Base-by-base conservation (phyloP, 2,888 invertebrate species). In the Byasa hedistus region DNA sequence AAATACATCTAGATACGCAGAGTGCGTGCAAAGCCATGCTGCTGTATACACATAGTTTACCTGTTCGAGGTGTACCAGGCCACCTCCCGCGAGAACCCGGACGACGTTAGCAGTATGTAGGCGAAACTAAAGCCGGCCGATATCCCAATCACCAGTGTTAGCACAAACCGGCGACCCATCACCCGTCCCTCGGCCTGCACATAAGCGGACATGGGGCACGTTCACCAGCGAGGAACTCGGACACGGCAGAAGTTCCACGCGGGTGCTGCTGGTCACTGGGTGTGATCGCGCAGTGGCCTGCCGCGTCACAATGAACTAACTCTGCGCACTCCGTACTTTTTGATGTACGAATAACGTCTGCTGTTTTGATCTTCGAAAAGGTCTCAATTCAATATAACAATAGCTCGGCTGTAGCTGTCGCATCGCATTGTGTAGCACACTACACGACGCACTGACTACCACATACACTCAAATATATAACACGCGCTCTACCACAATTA, bases 41-140 rank as follows among this genome's bases (percentile, higher is more conserved):
- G 27, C 57, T 21, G 27, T 57, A 61, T 27, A 44, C 10, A 24
- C 27, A 44, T 19, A 44, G 19, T 15, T 86, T 93, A 93, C 93
- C 86, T 90, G 92, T 83, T 92, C 21, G 56, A 54, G 69, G 80
- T 83, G 68, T 86, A 81, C 85, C 81, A 86, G 75, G 82, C 76
- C 69, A 85, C 86, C 69, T 92, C 92, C 73, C 88, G 85, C 69
- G 87, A 79, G 79, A 92, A 91, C 83, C 92, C 92, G 73, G 92
- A 84, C 57, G 93, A 92, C 74, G 93, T 93, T 81, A 95, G 92
- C 73, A 95, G 87, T 73, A 96, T 91, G 84, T 95, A 96, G 69
- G 96, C 95, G 78, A 95, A 94, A 82, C 94, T 93, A 91, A 96
- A 96, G 76, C 96, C 96, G 76, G 95, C 94, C 7, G 95, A 92